A percentile compares a stretch with the other conserved stretches of the same genome.
phyloP scores from a whole-genome alignment of 2,113 vertebrate genomes.

The Chloropsis hardwickii region DNA sequence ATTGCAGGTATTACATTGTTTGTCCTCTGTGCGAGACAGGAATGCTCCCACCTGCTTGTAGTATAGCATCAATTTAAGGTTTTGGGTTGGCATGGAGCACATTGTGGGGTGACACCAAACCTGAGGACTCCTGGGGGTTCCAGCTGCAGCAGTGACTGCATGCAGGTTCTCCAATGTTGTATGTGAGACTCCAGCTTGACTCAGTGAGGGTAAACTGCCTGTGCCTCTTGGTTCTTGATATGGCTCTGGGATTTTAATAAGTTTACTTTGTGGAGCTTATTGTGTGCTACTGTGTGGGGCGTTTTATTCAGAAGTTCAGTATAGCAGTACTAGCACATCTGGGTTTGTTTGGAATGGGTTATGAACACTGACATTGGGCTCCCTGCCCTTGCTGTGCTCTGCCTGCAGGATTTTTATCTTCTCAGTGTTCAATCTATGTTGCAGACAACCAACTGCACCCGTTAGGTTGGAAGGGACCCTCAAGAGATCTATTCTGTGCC shows the following conservation, averaged over 20 bases:
- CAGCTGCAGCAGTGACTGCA: not conserved
- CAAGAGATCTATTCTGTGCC: not conserved
- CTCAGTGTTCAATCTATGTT: not conserved
- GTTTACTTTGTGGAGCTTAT: not conserved
- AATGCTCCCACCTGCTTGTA: not conserved
- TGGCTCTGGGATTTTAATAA: not conserved
- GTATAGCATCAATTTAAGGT: not conserved
- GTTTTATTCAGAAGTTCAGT: not conserved
- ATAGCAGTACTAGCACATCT: not conserved
- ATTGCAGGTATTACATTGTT: not conserved
- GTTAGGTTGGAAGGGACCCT: not conserved
- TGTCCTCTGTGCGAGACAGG: not conserved
- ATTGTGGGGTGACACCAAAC: not conserved
- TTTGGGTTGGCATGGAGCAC: not conserved
- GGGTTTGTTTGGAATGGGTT: not conserved
- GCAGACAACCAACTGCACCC: not conserved
- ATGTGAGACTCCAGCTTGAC: not conserved
- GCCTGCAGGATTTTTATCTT: not conserved
- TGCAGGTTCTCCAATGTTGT: not conserved
- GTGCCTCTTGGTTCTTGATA: not conserved
- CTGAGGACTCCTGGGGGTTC: not conserved
- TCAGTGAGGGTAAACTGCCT: not conserved
- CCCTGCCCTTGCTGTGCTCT: not conserved
- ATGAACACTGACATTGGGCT: not conserved
- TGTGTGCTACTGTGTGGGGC: not conserved